These are phyloP conservation scores for Seriola dumerili DNA, from an alignment of 2,113 vertebrate genomes.

Conservation along the genomic window DNA sequence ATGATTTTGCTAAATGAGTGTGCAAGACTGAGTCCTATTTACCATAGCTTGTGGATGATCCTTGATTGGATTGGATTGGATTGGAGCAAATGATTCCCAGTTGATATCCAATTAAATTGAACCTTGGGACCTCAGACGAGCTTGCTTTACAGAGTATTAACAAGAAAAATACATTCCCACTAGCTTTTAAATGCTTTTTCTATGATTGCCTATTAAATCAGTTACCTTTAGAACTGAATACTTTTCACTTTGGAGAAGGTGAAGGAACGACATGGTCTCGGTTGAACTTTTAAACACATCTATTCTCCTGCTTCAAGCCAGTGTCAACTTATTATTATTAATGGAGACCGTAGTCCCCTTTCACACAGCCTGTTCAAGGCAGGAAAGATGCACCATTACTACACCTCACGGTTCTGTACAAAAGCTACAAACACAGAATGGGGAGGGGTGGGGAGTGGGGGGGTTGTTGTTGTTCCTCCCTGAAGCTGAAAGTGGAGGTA, in stretches of 20 bases:
- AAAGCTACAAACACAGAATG: too few relatives aligned
- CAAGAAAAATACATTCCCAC: not conserved
- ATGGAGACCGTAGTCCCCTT: not conserved
- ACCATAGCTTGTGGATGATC: not conserved
- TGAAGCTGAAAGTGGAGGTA: too few relatives aligned
- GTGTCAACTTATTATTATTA: not conserved
- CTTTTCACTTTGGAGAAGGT: not conserved
- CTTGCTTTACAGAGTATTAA: not conserved
- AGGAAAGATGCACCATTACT: too few relatives aligned
- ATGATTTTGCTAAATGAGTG: not conserved
- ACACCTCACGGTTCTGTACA: too few relatives aligned
- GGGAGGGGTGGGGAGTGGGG: too few relatives aligned
- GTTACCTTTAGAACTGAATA: not conserved
- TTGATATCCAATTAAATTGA: constrained; percentile 7
- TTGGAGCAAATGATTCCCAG: not conserved
- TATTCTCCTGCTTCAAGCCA: not conserved
- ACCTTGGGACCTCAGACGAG: not conserved
- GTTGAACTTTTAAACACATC: not conserved
- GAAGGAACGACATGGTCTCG: not conserved
- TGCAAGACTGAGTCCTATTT: not conserved
- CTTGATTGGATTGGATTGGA: not conserved
- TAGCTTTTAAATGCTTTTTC: not conserved
- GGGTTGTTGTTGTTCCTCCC: too few relatives aligned
- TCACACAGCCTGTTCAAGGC: too few relatives aligned
- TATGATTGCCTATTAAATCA: not conserved